Evolutionary conservation across 1,140 invertebrate species (phyloP).

Genomic region (Homalodisca vitripennis): DNA sequence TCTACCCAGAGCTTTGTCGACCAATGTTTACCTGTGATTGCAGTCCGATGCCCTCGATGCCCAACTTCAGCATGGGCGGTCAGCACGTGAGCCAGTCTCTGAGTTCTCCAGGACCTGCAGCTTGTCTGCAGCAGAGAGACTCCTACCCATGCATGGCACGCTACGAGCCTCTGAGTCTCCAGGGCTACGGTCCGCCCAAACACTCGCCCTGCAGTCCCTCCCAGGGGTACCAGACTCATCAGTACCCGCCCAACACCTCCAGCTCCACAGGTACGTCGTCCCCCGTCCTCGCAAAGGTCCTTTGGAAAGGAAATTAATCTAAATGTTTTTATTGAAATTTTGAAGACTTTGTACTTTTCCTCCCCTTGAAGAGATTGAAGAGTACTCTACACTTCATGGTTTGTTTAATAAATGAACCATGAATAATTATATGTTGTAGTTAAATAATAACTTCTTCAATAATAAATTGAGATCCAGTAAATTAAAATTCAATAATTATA

Average conservation of each 20-base stretch:
- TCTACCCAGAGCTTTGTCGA: no score
- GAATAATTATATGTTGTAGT: no score
- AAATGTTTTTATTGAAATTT: no score
- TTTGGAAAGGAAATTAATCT: constrained; percentile 2
- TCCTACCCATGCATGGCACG: constrained; percentile 64
- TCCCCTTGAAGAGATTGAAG: no score
- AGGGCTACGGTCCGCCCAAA: constrained; percentile 54
- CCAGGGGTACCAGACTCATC: constrained; percentile 62
- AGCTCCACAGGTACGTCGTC: constrained; percentile 59
- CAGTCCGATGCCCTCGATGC: constrained; percentile 80
- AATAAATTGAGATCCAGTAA: no score
- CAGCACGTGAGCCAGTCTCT: constrained; percentile 54
- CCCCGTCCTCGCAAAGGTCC: not conserved
- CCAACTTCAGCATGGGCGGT: constrained; percentile 58
- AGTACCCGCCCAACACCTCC: constrained; percentile 58
- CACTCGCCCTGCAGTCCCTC: constrained; percentile 63
- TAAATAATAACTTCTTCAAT: no score
- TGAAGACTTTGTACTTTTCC: no score
- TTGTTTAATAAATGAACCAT: no score
- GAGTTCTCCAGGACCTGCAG: constrained; percentile 54
- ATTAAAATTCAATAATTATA: no score
- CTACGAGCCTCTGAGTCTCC: constrained; percentile 66
- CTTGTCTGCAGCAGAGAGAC: constrained; percentile 67
- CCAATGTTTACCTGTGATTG: no score
- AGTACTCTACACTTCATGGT: no score